Evolutionary conservation across 2,113 vertebrate genomes (phyloP).

Genomic region (Silurus asotus): DNA sequence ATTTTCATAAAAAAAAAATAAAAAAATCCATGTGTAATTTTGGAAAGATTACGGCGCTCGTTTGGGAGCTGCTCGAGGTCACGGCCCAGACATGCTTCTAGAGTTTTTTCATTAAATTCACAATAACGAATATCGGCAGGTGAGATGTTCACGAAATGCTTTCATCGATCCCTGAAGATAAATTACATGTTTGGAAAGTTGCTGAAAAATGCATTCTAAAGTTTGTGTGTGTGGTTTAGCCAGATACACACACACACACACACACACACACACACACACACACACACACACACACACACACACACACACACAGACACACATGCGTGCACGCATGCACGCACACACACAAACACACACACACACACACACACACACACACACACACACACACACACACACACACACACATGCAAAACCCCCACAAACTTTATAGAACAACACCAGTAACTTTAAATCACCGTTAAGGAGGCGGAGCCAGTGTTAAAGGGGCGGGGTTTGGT

Average conservation of each 20-base stretch:
- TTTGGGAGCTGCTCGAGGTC: neutral
- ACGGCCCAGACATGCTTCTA: neutral
- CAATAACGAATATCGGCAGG: neutral
- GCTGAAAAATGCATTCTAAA: neutral
- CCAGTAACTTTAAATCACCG: neutral
- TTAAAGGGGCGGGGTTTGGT: neutral
- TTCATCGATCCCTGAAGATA: neutral
- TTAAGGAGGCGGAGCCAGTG: neutral
- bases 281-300: neutral
- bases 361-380: neutral
- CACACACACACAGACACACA: neutral
- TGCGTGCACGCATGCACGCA: too few species aligned
- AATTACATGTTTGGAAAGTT: neutral
- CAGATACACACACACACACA: neutral
- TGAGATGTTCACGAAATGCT: neutral
- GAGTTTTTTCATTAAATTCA: slow-evolving; percentile 10
- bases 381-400: slow-evolving; percentile 3
- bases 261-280: neutral
- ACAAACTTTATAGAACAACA: neutral
- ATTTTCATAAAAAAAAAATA: neutral
- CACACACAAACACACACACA: neutral
- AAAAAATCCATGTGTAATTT: neutral
- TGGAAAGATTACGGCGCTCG: neutral
- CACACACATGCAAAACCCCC: neutral
- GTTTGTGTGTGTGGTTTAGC: neutral